Evolutionary conservation across 2,113 vertebrate species (phyloP), one percentile per base, ranked within the genome.

Genomic region (Phylloscopus whistleri): DNA sequence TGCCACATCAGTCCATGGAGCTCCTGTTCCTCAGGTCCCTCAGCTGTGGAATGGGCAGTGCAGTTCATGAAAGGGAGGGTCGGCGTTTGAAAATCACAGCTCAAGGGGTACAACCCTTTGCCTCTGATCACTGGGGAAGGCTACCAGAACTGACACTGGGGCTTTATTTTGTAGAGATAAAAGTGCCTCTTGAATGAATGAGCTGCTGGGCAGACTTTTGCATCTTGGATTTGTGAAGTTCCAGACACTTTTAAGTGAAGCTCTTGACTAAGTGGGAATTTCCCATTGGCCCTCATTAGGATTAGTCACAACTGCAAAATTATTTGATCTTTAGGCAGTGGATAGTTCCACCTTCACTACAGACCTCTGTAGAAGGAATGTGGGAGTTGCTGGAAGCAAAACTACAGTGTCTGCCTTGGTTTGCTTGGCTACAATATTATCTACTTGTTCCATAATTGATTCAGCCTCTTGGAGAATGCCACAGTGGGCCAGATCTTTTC

Each of bases 61-160:
- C 28, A 59, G 48, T 5, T 63, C 30, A 30, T 41, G 60, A 77
- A 75, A 72, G 49, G 49, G 13, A n/a, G 22, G 11, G 14, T 2
- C 27, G 13, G 11, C 48, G 30, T 66, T 88, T 80, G 66, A 83
- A 59, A 90, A 53, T 44, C 69, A 64, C 52, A 39, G 22, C 30
- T 43, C 6, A 31, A 17, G 7, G 19, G 52, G 52, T 20, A 12
- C 4, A 41, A 0, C 44, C 1, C 0, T 89, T 72, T 51, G 19
- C 20, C 86, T 66, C 28, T 59, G 43, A 19, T 60, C 26, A 17
- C n/a, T 11, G 51, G 86, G n/a, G 27, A 84, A 51, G 49, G 17
- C 37, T 30, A 15, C 27, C 58, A 86, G 43, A 84, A 48, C 55
- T 55, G 79, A 53, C 37, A 17, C 37, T 43, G 80, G 37, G 49